Evolutionary conservation across 2,797 vertebrate genomes (phyloP).

Genomic region (Amniataba percoides): DNA sequence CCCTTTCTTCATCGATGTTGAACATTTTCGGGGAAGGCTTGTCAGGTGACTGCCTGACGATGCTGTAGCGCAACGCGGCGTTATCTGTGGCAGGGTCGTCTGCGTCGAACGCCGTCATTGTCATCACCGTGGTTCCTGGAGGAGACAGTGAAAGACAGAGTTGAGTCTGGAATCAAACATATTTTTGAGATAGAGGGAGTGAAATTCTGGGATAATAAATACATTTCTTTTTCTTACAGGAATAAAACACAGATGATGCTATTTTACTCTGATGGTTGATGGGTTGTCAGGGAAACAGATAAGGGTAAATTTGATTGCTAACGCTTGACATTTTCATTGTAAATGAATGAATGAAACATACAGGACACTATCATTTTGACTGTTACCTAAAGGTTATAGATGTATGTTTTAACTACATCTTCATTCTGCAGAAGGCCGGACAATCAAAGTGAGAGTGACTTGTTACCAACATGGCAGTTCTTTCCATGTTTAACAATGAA

Average conservation of each 20-base stretch:
- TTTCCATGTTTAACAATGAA: not conserved
- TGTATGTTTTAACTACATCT: not conserved
- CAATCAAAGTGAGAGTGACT: not conserved
- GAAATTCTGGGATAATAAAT: not conserved
- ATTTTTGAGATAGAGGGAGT: not conserved
- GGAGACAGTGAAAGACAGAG: not conserved
- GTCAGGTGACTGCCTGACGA: slow-evolving; percentile 93
- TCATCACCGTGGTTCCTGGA: slow-evolving; percentile 95
- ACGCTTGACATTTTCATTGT: not conserved
- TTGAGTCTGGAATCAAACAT: not conserved
- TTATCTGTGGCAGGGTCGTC: slow-evolving; percentile 94
- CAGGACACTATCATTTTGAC: not conserved
- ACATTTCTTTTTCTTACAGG: not conserved
- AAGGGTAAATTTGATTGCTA: not conserved
- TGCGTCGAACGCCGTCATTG: slow-evolving; percentile 93
- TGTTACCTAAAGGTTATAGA: not conserved
- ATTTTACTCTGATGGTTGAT: not conserved
- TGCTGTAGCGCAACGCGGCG: slow-evolving; percentile 94
- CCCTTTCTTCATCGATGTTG: slow-evolving; percentile 95
- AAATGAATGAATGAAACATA: not conserved
- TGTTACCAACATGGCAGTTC: not conserved
- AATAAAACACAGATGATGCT: not conserved
- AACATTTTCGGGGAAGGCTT: slow-evolving; percentile 98
- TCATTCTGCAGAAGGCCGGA: not conserved
- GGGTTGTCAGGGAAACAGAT: not conserved